Conservation (phyloP, 2,888 invertebrate species). For the Ischnura elegans region DNA sequence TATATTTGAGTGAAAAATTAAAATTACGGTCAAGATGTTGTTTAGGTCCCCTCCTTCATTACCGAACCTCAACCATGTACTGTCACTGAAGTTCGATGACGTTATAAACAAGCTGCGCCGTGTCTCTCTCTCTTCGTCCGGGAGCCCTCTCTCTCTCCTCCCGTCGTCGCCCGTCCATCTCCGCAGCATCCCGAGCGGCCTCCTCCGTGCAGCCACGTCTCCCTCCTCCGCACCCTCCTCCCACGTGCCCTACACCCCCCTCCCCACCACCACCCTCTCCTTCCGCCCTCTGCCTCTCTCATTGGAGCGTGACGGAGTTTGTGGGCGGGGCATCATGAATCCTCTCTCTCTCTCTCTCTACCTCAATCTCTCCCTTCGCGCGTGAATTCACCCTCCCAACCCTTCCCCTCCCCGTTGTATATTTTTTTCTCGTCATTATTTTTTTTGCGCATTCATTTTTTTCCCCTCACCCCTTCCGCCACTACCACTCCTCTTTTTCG, state of each 20-base stretch:
- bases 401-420: neutral
- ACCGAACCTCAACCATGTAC: no score
- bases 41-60: no score
- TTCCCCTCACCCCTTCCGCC: neutral
- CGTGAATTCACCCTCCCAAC: neutral
- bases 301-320: conserved; percentile 65
- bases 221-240: neutral
- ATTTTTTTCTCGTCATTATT: neutral
- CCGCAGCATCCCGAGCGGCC: neutral
- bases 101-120: no score
- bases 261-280: neutral
- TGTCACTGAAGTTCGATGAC: no score
- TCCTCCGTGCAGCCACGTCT: neutral
- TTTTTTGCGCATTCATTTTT: neutral
- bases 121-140: neutral
- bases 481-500: conserved; percentile 40
- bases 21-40: no score
- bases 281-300: conserved; percentile 52
- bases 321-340: conserved; percentile 60
- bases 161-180: neutral
- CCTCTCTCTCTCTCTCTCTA: conserved; percentile 33
- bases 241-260: no score
- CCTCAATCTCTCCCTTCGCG: conserved; percentile 15
- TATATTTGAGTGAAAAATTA: no score
- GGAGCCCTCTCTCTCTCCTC: neutral